A percentile compares a stretch with the other conserved stretches of the same genome.
These are phyloP conservation scores for Nipponacmea schrenckii DNA, from an alignment of 2,888 invertebrate genomes.

Conservation along the genomic window DNA sequence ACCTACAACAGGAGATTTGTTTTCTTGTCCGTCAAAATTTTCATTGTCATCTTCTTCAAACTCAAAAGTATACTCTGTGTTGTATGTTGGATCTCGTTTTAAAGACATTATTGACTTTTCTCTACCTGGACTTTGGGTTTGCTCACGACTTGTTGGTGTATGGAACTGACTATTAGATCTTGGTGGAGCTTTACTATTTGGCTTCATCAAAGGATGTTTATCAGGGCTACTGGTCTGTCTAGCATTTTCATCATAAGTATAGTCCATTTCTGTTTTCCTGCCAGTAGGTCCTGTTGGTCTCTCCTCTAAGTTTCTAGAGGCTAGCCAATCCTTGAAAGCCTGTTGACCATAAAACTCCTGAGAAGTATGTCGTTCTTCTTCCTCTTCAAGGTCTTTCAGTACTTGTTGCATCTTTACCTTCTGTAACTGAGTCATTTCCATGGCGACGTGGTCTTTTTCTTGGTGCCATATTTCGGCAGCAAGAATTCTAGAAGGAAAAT, in stretches of 20 bases:
- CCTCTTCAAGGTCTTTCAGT: conserved; percentile 59
- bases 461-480: conserved; percentile 66
- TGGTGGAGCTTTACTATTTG: conserved; percentile 40
- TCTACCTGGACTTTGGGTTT: conserved; percentile 25
- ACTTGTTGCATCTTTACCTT: conserved; percentile 64
- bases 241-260: conserved; percentile 24
- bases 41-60: conserved; percentile 23
- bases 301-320: conserved; percentile 24
- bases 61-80: conserved; percentile 28
- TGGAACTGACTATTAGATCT: conserved; percentile 13
- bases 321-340: conserved; percentile 59
- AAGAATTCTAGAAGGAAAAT: conserved; percentile 55
- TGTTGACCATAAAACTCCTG: conserved; percentile 59
- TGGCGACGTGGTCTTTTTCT: conserved; percentile 62
- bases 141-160: conserved; percentile 11
- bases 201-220: conserved; percentile 35
- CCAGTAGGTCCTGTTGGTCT: not conserved
- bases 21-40: conserved; percentile 8
- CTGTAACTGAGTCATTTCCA: conserved; percentile 60
- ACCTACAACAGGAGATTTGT: not conserved
- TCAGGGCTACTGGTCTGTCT: conserved; percentile 13
- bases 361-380: conserved; percentile 55
- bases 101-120: conserved; percentile 23
- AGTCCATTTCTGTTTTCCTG: not conserved
- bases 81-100: conserved; percentile 31